Evolutionary conservation across 1,140 invertebrate genomes (phyloP), one percentile per base, ranked within the genome.

Genomic region (Pseudoatta argentina): DNA sequence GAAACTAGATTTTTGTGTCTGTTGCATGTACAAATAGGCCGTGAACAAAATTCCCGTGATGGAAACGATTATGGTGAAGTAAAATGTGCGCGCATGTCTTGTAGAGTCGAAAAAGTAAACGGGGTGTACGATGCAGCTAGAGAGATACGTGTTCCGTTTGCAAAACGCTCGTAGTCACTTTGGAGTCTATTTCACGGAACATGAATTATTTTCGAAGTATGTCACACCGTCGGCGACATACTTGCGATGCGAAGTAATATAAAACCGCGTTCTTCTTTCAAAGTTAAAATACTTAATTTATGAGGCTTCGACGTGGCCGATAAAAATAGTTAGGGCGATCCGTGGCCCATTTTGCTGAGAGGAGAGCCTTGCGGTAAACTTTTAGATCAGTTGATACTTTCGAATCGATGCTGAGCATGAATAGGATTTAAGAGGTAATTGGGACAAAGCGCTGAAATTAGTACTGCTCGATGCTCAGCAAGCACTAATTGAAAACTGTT

Each of bases 401-500:
- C 55, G 73, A 85, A 91, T 92, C 92, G 88, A 92, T 39, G 64
- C 73, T 64, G 87, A 85, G 77, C 27, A n/a, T 30, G 48, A 24
- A 24, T 16, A n/a, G 55, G 55, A 79, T 88, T 89, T 75, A 34
- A 34, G 67, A 77, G 85, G 86, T 89, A 91, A 93, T 88, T 93
- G 61, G 92, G 87, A 85, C 89, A 89, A 91, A 91, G 71, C 72
- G 76, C 48, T 24, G 51, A 93, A 93, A 93, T 93, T 89, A 92
- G 92, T 89, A 86, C 86, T 63, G 86, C 83, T 89, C 85, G 67
- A 53, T 64, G 72, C 86, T 89, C 87, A 85, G 79, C 83, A 57
- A 91, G 81, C 85, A 77, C 87, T 89, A 91, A 93, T 94, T 92
- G 92, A 93, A 94, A 93, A 92, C 88, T 92, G 89, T 91, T 94